Base-by-base conservation (phyloP, 2,888 invertebrate genomes). In the Dendrolimus houi region DNA sequence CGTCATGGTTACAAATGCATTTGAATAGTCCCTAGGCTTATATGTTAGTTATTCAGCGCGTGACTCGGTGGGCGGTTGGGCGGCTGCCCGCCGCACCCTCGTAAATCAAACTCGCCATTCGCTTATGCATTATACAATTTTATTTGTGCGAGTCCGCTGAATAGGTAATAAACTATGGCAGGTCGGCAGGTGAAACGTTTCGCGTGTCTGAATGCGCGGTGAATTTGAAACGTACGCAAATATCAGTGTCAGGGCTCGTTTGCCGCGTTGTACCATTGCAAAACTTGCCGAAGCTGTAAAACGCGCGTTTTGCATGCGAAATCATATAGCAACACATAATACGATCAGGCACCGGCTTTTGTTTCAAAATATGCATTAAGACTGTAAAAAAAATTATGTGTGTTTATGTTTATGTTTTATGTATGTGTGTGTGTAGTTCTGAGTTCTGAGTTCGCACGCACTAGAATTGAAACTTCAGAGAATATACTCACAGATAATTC, bases 121-220 rank as follows among this genome's bases (percentile, higher is more conserved):
- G 89, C 87, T 87, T 90, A 89, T 91, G 85, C 87, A 91, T 90
- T 91, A 90, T 89, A 91, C 88, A 91, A 89, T 91, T 90, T 91
- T 91, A 91, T 91, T 91, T 90, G 90, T 87, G 83, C 86, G 84
- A 87, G 85, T 83, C 81, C 81, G 84, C 81, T 89, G 90, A 90
- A 90, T 90, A 88, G 87, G 86, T 89, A 86, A 90, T 88, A 89
- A 87, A 87, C 85, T 85, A 83, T 85, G 81, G 82, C 87, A 86
- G 87, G 87, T 87, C 85, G 81, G 82, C 87, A 86, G 87, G 87
- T 87, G 85, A 85, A 87, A 85, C 79, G 81, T 76, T 82, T 78
- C 74, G 78, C 79, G 79, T 78, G 80, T 81, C 78, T 77, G 78
- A 77, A 81, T 81, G 81, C 78, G 79, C 71, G 68, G 74, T 68